Base-by-base conservation (phyloP, 2,888 invertebrate species). In the Omphaloscelis lunosa region DNA sequence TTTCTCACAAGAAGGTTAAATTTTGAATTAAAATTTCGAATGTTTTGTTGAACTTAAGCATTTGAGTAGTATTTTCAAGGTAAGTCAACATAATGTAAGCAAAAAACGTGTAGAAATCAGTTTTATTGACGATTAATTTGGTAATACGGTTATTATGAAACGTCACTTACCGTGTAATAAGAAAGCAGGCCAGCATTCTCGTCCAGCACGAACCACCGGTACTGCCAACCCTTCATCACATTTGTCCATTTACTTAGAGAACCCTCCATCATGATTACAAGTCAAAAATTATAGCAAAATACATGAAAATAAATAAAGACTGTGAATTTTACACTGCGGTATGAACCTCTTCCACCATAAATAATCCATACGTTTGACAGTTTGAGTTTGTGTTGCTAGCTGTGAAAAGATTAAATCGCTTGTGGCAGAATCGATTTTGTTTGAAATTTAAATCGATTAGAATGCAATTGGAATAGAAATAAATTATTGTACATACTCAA, bases 221-320 rank as follows among this genome's bases (percentile, higher is more conserved):
- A 99, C 96, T 99, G 99, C 99, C 99, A 99, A 88, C 99, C 99
- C 95, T 99, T 99, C 97, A 99, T 99, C 92, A 99, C 99, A 97
- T 99, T 99, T 88, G 99, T 99, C 99, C 99, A 99, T 97, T 99
- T 99, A 97, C 99, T 99, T 84, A 99, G 96, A 82, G 99, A 98
- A 91, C 99, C 99, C 97, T 99, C 99, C 98, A 99, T 99, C 96
- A 97, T 96, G 90, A 91, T 95, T 93, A 88, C 78, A 91, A 93
- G 87, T 90, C 90, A 91, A 93, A 93, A 93, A 91, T 89, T 91
- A 87, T 90, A 93, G 90, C 90, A 93, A 94, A 93, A 94, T 89
- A 89, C 94, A 95, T 95, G 89, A 92, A 93, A 92, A 94, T 53
- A 93, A 91, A 87, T 87, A 93, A 95, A 94, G 91, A 95, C 94